Percentiles rank a stretch among this genome's conserved stretches.
These are phyloP conservation scores for Ascaphus truei DNA, from an alignment of 2,113 vertebrate genomes.

Conservation along the genomic window DNA sequence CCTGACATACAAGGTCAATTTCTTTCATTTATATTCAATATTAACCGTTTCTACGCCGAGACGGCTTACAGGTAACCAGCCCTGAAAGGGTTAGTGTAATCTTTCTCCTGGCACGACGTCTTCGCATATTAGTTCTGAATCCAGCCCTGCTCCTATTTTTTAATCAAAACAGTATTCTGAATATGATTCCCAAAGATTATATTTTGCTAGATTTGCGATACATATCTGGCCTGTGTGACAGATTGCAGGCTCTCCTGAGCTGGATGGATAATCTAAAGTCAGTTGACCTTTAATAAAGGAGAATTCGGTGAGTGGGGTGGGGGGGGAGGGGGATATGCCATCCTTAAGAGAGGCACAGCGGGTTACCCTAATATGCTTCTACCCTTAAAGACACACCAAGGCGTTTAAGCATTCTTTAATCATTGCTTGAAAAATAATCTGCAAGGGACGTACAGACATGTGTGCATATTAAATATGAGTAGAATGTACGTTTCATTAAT, in stretches of 20 bases:
- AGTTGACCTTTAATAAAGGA: constrained; percentile 65
- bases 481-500: constrained; percentile 9
- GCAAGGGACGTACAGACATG: neutral
- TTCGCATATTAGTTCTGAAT: constrained; percentile 54
- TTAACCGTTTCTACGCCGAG: too few relatives aligned
- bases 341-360: constrained; percentile 44
- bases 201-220: constrained; percentile 71
- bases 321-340: constrained; percentile 37
- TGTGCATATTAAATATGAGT: constrained; percentile 20
- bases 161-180: constrained; percentile 84
- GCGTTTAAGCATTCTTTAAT: constrained; percentile 27
- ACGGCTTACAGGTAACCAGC: neutral
- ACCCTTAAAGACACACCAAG: constrained; percentile 24
- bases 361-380: constrained; percentile 39
- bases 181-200: constrained; percentile 79
- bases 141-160: constrained; percentile 55
- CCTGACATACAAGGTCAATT: too few relatives aligned
- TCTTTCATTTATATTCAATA: too few relatives aligned
- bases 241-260: constrained; percentile 61
- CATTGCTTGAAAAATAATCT: constrained; percentile 32
- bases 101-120: constrained; percentile 17
- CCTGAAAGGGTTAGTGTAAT: constrained; percentile 15
- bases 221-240: constrained; percentile 59
- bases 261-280: constrained; percentile 64
- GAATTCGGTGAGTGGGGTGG: too few relatives aligned